Percentiles rank a stretch among this genome's conserved stretches.
These are phyloP conservation scores for Anastrepha obliqua DNA, from an alignment of 1,140 invertebrate genomes.

Conservation along the genomic window DNA sequence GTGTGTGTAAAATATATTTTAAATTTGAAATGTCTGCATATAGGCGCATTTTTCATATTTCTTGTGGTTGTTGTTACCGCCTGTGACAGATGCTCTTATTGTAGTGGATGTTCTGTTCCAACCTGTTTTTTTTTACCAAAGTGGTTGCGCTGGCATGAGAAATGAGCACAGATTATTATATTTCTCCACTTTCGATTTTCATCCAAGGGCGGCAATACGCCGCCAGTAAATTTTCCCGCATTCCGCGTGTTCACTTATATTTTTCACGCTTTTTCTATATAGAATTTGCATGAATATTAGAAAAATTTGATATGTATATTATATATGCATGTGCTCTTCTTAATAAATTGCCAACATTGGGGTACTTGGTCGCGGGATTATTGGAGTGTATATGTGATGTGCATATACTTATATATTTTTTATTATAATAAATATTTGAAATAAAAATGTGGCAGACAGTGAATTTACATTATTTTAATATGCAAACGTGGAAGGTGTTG, in stretches of 20 bases:
- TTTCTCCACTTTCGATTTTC: constrained; percentile 40
- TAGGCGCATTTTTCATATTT: constrained; percentile 9
- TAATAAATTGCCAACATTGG: constrained; percentile 8
- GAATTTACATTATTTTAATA: constrained; percentile 42
- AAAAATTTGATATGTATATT: not conserved
- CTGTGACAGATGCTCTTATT: not conserved
- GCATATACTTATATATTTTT: not conserved
- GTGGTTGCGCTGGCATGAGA: not conserved
- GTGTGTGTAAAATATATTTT: not conserved
- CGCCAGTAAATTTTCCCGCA: not conserved
- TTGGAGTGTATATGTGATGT: not conserved
- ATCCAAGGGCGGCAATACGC: not conserved
- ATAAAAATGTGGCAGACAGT: constrained; percentile 48
- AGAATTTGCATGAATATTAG: not conserved
- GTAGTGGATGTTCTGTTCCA: not conserved
- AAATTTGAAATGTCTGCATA: constrained; percentile 34
- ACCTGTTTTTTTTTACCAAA: not conserved
- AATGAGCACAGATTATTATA: constrained; percentile 42
- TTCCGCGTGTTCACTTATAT: not conserved
- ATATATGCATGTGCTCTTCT: not conserved
- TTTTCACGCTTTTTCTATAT: not conserved
- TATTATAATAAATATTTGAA: constrained; percentile 40
- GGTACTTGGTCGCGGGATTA: not conserved
- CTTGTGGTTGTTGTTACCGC: not conserved
- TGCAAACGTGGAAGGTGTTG: not conserved